Conservation (phyloP, 2,113 vertebrate species). For the Zeus faber region DNA sequence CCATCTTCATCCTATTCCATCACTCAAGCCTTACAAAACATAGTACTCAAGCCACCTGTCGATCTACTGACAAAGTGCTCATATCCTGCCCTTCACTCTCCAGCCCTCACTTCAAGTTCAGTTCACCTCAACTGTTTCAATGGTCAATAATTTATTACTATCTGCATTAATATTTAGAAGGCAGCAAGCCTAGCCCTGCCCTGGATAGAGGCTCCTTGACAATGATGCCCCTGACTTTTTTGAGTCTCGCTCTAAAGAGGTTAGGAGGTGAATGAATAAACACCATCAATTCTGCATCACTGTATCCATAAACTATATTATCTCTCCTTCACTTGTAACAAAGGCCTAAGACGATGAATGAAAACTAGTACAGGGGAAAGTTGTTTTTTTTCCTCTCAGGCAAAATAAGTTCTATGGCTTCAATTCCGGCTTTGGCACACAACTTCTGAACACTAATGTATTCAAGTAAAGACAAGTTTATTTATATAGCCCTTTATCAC, state of each 20-base stretch:
- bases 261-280: constrained; percentile 30
- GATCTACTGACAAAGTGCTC: background rate
- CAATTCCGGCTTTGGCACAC: background rate
- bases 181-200: background rate
- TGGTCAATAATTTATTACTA: constrained; percentile 31
- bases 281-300: constrained; percentile 44
- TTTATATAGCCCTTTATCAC: no score
- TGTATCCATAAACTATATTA: constrained; percentile 7
- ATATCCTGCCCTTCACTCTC: background rate
- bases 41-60: background rate
- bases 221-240: constrained; percentile 6
- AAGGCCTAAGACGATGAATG: background rate
- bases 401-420: background rate
- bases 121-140: constrained; percentile 6
- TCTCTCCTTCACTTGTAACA: background rate
- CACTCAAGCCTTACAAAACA: background rate
- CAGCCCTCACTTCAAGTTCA: constrained; percentile 4
- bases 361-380: background rate
- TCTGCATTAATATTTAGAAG: constrained; percentile 37
- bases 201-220: constrained; percentile 6
- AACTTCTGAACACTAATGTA: background rate
- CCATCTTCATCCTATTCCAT: background rate
- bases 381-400: background rate
- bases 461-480: no score
- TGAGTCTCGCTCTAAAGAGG: constrained; percentile 13